phyloP scores from a whole-genome alignment of 2,888 invertebrate genomes.

The Subacronicta megacephala region DNA sequence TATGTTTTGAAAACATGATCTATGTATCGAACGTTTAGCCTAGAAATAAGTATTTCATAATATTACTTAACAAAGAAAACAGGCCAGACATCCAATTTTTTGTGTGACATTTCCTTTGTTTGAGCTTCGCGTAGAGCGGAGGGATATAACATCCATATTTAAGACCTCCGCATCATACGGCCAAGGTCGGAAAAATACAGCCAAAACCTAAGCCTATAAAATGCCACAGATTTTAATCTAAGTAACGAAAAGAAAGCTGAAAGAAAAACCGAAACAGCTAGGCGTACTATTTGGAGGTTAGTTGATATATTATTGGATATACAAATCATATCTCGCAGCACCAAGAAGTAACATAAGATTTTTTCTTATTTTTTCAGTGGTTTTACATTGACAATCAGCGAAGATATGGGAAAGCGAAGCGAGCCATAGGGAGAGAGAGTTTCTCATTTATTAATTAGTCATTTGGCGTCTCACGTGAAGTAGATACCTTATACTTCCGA shows the following conservation, averaged over 20 bases:
- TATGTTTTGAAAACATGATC: background rate
- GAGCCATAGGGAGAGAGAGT: too few relatives aligned
- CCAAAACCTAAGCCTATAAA: conserved; percentile 13
- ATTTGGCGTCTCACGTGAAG: too few relatives aligned
- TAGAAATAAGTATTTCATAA: background rate
- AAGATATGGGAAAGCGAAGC: too few relatives aligned
- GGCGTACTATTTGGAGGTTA: background rate
- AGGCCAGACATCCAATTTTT: conserved; percentile 4
- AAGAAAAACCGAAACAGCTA: conserved; percentile 3
- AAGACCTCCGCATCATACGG: conserved; percentile 9
- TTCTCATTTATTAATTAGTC: too few relatives aligned
- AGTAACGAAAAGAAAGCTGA: background rate
- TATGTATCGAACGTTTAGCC: background rate
- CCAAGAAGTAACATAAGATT: background rate
- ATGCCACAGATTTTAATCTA: background rate
- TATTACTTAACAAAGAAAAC: conserved; percentile 12
- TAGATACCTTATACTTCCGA: too few relatives aligned
- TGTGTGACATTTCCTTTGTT: conserved; percentile 22
- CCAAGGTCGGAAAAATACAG: conserved; percentile 15
- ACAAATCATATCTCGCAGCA: too few relatives aligned
- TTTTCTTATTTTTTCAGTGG: background rate
- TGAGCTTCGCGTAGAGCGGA: conserved; percentile 17
- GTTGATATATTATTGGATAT: too few relatives aligned
- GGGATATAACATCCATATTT: conserved; percentile 34
- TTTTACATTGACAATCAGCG: too few relatives aligned